Evolutionary conservation across 2,888 invertebrate genomes (phyloP).

Genomic region (Phanerotoma sp.): DNA sequence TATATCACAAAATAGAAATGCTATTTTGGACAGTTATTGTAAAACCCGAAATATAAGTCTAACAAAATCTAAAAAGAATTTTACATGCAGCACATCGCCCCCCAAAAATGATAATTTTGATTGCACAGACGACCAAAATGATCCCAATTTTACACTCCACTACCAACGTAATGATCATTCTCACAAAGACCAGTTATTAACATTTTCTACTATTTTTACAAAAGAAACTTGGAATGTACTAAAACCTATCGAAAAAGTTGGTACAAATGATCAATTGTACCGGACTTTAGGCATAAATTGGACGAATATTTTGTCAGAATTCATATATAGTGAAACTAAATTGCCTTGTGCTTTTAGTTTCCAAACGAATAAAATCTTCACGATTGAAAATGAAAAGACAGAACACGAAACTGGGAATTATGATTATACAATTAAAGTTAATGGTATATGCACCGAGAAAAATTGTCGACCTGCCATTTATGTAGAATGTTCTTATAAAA

Average conservation of each 20-base stretch:
- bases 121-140: neutral
- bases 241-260: neutral
- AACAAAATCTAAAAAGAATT: neutral
- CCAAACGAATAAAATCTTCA: neutral
- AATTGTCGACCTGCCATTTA: neutral
- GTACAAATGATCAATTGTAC: neutral
- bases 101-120: neutral
- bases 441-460: neutral
- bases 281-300: neutral
- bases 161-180: neutral
- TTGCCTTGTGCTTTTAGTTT: neutral
- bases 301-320: neutral
- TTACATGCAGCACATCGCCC: neutral
- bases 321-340: neutral
- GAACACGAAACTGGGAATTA: too few species aligned
- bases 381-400: neutral
- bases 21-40: neutral
- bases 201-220: neutral
- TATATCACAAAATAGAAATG: neutral
- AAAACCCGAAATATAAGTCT: neutral
- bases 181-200: neutral
- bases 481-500: neutral
- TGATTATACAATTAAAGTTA: slow-evolving; percentile 1
- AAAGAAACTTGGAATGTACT: neutral
- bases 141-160: neutral